Evolutionary conservation across 2,888 invertebrate species (phyloP), one percentile per base, ranked within the genome.

Genomic region (Tortricodes alternella): DNA sequence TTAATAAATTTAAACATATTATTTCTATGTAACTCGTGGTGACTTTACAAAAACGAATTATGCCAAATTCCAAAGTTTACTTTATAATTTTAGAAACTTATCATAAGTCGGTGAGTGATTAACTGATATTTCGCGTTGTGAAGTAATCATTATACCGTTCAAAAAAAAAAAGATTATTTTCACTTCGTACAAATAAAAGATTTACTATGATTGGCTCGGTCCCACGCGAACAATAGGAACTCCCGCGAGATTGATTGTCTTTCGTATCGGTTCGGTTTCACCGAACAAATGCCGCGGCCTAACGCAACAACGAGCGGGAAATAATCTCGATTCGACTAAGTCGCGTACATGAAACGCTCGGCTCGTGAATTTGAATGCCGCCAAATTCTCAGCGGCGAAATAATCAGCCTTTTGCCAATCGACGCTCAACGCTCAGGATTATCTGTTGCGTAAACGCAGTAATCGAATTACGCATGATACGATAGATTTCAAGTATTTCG

Each of bases 181-280:
- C 76, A 78, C 78, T 78, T 73, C 66, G 59, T 63, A 64, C 64
- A 70, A 72, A 68, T 70, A 74, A 71, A 59, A 71, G 55, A 58
- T 60, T 63, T 66, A 69, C 70, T 67, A 68, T 68, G 75, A 80
- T 79, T 74, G 73, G 76, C 87, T 85, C 80, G 73, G 76, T 87
- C 86, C 80, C 87, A 87, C 83, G 80, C 78, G 62, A 79, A 87
- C 87, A 88, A 88, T 87, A 76, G 82, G 77, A 71, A 76, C 74
- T 70, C 76, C 73, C 73, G 78, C 74, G 72, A 78, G 74, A 76
- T 73, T 71, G 76, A 84, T 83, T 84, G 80, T 81, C 74, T 81
- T 76, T 65, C 61, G 71, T 77, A 82, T 82, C 76, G 79, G 83
- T 83, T 84, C 74, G 70, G 73, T 88, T 87, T 87, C 87, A 76